A percentile compares a stretch with the other conserved stretches of the same genome.
phyloP scores from a whole-genome alignment of 2,888 invertebrate genomes.

The Limenitis camilla region DNA sequence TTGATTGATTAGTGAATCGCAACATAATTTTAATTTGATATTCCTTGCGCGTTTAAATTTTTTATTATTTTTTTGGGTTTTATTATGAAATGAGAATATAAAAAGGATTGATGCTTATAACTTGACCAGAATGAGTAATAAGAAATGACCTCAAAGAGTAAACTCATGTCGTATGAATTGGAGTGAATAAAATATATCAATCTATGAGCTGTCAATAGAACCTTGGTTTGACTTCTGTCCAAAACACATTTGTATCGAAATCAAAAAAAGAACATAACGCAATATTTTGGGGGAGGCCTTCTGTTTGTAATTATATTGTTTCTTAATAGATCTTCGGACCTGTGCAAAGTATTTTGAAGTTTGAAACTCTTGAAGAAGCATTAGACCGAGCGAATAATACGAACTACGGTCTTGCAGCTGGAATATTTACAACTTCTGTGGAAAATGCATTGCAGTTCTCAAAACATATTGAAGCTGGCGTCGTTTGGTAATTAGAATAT shows the following conservation, averaged over 20 bases:
- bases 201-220: too few species aligned
- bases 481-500: constrained; percentile 76
- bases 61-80: too few species aligned
- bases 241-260: background rate
- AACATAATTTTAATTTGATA: too few species aligned
- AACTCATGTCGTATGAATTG: too few species aligned
- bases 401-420: constrained; percentile 87
- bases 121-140: too few species aligned
- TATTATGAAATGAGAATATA: too few species aligned
- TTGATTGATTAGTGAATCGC: too few species aligned
- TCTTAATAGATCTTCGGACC: constrained; percentile 88
- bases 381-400: constrained; percentile 88
- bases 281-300: background rate
- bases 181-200: too few species aligned
- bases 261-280: too few species aligned
- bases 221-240: background rate
- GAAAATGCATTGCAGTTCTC: constrained; percentile 84
- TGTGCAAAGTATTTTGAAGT: constrained; percentile 89
- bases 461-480: constrained; percentile 84
- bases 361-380: constrained; percentile 84
- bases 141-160: too few species aligned
- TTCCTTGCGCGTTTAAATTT: too few species aligned
- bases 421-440: constrained; percentile 85
- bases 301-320: background rate
- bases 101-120: too few species aligned